Evolutionary conservation across 2,888 invertebrate genomes (phyloP).

Genomic region (Parnassius mnemosyne): DNA sequence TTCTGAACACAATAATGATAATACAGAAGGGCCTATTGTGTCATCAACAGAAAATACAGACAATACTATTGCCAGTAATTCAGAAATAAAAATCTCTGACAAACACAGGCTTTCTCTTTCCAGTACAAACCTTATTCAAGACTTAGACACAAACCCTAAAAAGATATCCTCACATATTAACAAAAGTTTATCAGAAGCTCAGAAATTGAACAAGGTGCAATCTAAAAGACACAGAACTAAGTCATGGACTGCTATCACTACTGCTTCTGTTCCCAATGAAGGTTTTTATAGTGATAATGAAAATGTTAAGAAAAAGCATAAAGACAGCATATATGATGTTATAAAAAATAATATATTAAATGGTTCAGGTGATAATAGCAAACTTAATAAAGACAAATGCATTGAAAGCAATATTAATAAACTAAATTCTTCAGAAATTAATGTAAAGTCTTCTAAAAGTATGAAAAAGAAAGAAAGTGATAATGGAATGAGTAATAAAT

Average conservation of each 20-base stretch:
- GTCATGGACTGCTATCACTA: slow-evolving; percentile 52
- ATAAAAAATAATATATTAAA: slow-evolving; percentile 22
- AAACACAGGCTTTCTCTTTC: slow-evolving; percentile 36
- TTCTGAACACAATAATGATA: slow-evolving; percentile 27
- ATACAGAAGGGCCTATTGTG: slow-evolving; percentile 21
- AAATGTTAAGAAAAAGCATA: slow-evolving; percentile 40
- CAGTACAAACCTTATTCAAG: slow-evolving; percentile 40
- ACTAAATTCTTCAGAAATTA: slow-evolving; percentile 6
- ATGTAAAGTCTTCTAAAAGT: slow-evolving; percentile 15
- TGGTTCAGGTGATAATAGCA: slow-evolving; percentile 29
- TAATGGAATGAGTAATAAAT: slow-evolving; percentile 8
- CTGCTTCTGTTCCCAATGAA: slow-evolving; percentile 34
- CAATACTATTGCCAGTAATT: slow-evolving; percentile 11
- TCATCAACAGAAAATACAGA: slow-evolving; percentile 19
- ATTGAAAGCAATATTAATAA: slow-evolving; percentile 9
- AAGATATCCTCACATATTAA: slow-evolving; percentile 39
- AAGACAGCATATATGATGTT: slow-evolving; percentile 24
- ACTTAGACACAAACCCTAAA: slow-evolving; percentile 39
- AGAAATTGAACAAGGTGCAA: slow-evolving; percentile 35
- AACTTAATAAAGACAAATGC: slow-evolving; percentile 8
- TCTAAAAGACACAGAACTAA: slow-evolving; percentile 56
- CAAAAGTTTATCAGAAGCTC: slow-evolving; percentile 50
- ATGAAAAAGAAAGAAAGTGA: slow-evolving; percentile 32
- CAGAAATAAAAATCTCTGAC: slow-evolving; percentile 22
- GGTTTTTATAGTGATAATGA: slow-evolving; percentile 57